phyloP scores from a whole-genome alignment of 2,113 vertebrate genomes.

The Nannospalax galili region DNA sequence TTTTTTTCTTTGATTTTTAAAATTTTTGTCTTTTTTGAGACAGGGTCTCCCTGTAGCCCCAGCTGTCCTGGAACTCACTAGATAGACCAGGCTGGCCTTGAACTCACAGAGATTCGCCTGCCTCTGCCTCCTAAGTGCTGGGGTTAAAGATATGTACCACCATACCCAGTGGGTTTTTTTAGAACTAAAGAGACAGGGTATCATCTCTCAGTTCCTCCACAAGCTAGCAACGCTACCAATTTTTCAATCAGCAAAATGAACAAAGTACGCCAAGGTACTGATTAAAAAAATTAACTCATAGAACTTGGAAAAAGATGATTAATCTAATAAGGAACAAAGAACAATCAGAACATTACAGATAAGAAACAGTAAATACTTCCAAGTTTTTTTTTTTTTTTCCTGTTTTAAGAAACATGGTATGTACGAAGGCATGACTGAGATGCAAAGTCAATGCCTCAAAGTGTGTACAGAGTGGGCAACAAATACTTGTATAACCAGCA shows the following conservation, averaged over 20 bases:
- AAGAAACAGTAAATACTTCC: neutral
- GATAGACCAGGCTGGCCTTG: too few species aligned
- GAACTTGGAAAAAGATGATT: neutral
- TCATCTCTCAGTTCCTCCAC: conserved; percentile 24
- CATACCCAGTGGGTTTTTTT: too few species aligned
- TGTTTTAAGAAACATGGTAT: neutral
- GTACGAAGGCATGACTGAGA: neutral
- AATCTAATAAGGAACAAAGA: conserved; percentile 9
- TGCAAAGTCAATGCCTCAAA: neutral
- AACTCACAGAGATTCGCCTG: too few species aligned
- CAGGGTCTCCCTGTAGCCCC: too few species aligned
- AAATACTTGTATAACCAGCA: neutral
- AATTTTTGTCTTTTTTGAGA: too few species aligned
- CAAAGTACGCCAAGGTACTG: neutral
- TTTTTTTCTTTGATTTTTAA: too few species aligned
- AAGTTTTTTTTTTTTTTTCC: neutral
- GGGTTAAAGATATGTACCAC: too few species aligned
- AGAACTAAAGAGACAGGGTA: neutral
- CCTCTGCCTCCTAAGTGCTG: too few species aligned
- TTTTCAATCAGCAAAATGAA: neutral
- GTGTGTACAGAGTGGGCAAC: neutral
- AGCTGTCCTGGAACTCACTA: too few species aligned
- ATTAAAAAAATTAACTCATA: neutral
- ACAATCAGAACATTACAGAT: neutral
- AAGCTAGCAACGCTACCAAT: neutral